Evolutionary conservation across 2,888 invertebrate species (phyloP), one percentile per base, ranked within the genome.

Genomic region (Prosopocoilus inquinatus): DNA sequence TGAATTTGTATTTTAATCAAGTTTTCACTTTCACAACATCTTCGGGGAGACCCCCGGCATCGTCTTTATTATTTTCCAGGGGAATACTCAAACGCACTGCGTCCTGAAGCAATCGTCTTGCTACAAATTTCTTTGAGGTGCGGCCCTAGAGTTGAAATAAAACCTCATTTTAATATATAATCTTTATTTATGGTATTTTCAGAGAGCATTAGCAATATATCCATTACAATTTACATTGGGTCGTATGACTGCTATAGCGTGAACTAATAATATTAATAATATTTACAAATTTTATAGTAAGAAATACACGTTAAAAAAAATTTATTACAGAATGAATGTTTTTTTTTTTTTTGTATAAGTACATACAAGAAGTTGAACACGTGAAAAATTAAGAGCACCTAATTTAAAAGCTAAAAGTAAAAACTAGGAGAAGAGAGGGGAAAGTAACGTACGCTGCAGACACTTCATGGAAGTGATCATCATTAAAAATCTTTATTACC

Each of bases 181-280:
- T 54, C 50, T 71, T 70, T 71, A 70, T 70, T 73, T 66, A 69
- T 72, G 70, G 68, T 71, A 70, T 66, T 68, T 68, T 70, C 67
- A 67, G 68, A 71, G 70, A 71, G 73, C 72, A 71, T 66, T 71
- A 72, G 71, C 72, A 70, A 70, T 71, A 28, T 28, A 66, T 67
- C 70, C 69, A 67, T 70, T 71, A 71, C 70, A 73, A 71, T 69
- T 72, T 70, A 70, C 68, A 70, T 64, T 64, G 67, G 66, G 68
- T 64, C 68, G 64, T 68, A 65, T 64, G 62, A 62, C 64, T 69
- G 68, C 62, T 67, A 69, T 68, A 68, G 67, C 67, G 65, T 63
- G 61, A 67, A 65, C 65, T 67, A 69, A 68, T 49, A 54, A 35
- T 48, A 48, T 36, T 47, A 36, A 36, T 4, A 33, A 38, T 56